These are phyloP conservation scores for Euura lappo DNA, from an alignment of 1,140 invertebrate genomes.

Conservation along the genomic window DNA sequence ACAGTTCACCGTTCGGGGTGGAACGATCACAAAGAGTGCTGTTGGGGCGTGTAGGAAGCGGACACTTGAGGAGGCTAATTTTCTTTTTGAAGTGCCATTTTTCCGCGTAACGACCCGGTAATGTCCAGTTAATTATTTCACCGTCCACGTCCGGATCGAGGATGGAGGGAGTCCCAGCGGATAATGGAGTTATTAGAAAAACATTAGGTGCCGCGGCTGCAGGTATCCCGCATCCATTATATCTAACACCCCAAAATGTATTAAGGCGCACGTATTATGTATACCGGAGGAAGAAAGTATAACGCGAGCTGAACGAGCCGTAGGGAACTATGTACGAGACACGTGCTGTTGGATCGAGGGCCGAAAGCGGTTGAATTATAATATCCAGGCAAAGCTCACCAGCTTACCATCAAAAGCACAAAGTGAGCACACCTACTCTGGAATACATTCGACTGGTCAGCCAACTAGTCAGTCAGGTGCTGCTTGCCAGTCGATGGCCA, in stretches of 20 bases:
- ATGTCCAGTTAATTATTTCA: constrained; percentile 7
- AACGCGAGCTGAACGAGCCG: too few relatives aligned
- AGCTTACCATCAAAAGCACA: too few relatives aligned
- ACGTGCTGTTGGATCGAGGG: neutral
- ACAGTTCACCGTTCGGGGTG: too few relatives aligned
- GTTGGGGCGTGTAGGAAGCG: neutral
- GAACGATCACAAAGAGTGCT: too few relatives aligned
- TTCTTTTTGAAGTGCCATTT: constrained; percentile 8
- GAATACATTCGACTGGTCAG: too few relatives aligned
- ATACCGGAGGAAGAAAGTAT: too few relatives aligned
- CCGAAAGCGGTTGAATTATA: neutral
- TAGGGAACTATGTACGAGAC: neutral
- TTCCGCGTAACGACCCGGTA: constrained; percentile 11
- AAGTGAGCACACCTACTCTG: too few relatives aligned
- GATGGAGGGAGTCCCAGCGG: neutral
- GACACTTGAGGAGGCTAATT: neutral
- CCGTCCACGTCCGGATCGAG: neutral
- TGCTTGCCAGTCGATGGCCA: too few relatives aligned
- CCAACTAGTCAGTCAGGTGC: too few relatives aligned
- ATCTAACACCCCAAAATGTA: too few relatives aligned
- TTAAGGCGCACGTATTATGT: too few relatives aligned
- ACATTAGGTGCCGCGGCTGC: neutral
- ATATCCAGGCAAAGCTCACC: neutral
- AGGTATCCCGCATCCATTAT: neutral
- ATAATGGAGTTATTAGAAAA: constrained; percentile 18